These are phyloP conservation scores for Perca fluviatilis DNA, from an alignment of 2,113 vertebrate species.

Conservation along the genomic window DNA sequence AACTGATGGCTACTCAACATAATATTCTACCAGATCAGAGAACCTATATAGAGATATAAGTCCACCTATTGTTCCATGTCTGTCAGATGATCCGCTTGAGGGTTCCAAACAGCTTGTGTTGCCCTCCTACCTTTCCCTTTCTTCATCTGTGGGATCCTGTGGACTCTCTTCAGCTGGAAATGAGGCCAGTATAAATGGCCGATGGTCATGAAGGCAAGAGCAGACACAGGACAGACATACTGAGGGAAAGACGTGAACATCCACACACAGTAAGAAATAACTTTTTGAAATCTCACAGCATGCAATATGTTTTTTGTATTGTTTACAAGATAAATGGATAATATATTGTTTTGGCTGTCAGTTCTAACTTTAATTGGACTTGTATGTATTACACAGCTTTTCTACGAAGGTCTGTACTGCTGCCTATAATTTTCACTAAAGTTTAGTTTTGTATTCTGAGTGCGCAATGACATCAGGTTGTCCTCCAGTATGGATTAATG, in stretches of 20 bases:
- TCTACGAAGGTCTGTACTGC: background rate
- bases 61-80: slow-evolving; percentile 37
- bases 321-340: background rate
- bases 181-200: slow-evolving; percentile 77
- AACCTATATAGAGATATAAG: background rate
- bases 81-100: slow-evolving; percentile 56
- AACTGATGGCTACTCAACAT: slow-evolving; percentile 6
- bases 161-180: slow-evolving; percentile 57
- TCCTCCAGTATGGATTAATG: background rate
- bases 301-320: background rate
- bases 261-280: slow-evolving; percentile 51
- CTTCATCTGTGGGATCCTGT: slow-evolving; percentile 47
- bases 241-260: slow-evolving; percentile 8
- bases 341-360: background rate
- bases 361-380: background rate
- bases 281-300: background rate
- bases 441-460: no score
- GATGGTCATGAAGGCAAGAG: slow-evolving; percentile 21
- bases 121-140: slow-evolving; percentile 38
- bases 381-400: background rate
- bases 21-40: background rate
- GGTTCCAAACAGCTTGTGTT: slow-evolving; percentile 37
- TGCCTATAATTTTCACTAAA: no score
- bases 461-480: background rate
- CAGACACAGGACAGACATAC: slow-evolving; percentile 24